Percentiles rank a stretch among this genome's conserved stretches.
phyloP scores from a whole-genome alignment of 2,113 vertebrate species.

The Elaphurus davidianus region DNA sequence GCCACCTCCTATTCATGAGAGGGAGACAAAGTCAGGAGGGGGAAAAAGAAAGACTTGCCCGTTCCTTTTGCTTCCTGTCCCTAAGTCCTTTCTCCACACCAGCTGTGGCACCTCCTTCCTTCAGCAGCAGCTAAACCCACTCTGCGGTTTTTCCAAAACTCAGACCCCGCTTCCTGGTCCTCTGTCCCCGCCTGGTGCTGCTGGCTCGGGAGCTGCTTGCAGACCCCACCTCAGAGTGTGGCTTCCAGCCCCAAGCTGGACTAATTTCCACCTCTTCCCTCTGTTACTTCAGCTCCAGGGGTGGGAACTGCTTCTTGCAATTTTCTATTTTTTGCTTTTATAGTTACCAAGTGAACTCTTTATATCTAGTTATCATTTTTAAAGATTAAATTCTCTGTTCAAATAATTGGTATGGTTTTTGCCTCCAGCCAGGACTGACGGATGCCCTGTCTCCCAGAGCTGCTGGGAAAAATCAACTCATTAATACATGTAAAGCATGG shows the following conservation, averaged over 20 bases:
- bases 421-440: neutral
- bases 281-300: neutral
- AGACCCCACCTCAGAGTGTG: too few relatives aligned
- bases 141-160: neutral
- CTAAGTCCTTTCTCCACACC: neutral
- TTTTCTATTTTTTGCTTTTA: neutral
- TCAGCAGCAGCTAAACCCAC: neutral
- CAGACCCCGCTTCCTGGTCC: rapidly evolving
- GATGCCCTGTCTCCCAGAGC: neutral
- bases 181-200: rapidly evolving
- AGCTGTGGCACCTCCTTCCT: rapidly evolving
- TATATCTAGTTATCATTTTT: neutral
- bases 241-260: neutral
- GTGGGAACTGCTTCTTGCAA: neutral
- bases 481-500: neutral
- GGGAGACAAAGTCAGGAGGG: neutral
- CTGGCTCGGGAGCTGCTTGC: neutral
- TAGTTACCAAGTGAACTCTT: neutral
- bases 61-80: neutral
- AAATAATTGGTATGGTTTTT: neutral
- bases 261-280: neutral
- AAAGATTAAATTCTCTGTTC: neutral
- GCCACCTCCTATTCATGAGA: neutral
- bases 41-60: neutral
- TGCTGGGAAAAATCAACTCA: neutral